Base-by-base conservation (phyloP, 2,888 invertebrate species). In the Eudemis profundana region DNA sequence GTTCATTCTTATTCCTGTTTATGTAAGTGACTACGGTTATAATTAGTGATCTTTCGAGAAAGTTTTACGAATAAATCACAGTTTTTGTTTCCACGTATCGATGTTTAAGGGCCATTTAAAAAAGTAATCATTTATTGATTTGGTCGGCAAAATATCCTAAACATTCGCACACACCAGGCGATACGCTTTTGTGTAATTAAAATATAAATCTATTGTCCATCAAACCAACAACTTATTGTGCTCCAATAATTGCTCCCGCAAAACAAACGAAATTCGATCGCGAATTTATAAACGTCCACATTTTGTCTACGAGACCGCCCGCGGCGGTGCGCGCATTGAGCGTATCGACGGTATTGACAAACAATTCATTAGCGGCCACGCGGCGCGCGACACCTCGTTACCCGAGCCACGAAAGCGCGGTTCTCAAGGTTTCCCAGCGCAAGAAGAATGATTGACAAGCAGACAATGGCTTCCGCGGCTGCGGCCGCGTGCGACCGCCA, bases 311-410 rank as follows among this genome's bases (percentile, higher is more conserved):
- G 42, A 7, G 7, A 19, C 59, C 53, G 60, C 56, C 73, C 77
- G 70, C 72, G 65, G 73, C 70, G 71, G 71, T 67, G 69, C 42
- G 57, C 53, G 64, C 68, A 57, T 63, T 71, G 68, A 61, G 66
- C 60, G 19, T 33, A 70, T 67, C 51, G 49, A 47, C 59, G 68
- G 64, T 68, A 66, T 81, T 72, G 83, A 78, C 81, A 78, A 79
- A 80, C 77, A 73, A 79, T 77, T 85, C 83, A 81, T 84, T 85
- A 85, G 69, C 74, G 76, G 77, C 85, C 87, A 86, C 88, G 88
- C 79, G 88, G 74, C 79, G 60, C 61, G 60, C 68, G 69, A 68
- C 70, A 70, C 69, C 67, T 67, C 68, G 68, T 69, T 71, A 70
- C 67, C 12, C 36, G 33, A 50, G 17, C 49, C 15, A 29, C 47